Percentiles rank a stretch among this genome's conserved stretches.
These are phyloP conservation scores for Molanna angustata DNA, from an alignment of 2,888 invertebrate genomes.

Conservation along the genomic window DNA sequence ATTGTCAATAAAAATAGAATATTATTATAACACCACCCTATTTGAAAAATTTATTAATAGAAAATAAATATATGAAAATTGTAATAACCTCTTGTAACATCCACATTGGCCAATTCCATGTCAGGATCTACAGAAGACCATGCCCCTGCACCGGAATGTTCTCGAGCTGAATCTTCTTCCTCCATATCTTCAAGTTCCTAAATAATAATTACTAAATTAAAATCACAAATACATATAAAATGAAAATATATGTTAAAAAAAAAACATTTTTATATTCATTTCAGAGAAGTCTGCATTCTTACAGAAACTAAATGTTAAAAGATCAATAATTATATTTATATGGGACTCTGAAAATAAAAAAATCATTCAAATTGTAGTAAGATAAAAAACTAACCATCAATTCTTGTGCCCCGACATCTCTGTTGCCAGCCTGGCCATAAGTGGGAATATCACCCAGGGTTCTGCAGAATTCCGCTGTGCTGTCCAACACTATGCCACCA, in stretches of 20 bases:
- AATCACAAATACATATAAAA: no score
- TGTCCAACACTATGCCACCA: conserved; percentile 77
- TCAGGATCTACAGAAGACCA: conserved; percentile 80
- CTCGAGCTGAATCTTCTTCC: conserved; percentile 41
- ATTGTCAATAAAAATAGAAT: no score
- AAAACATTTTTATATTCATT: background rate
- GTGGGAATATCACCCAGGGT: conserved; percentile 95
- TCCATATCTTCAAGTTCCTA: conserved; percentile 40
- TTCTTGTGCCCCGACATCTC: conserved; percentile 74
- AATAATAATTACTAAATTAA: no score
- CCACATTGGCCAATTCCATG: conserved; percentile 48
- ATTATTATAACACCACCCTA: no score
- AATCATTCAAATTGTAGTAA: no score
- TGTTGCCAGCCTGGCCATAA: conserved; percentile 86
- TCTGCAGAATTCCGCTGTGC: conserved; percentile 95
- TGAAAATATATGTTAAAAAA: no score
- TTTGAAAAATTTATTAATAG: no score
- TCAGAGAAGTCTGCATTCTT: background rate
- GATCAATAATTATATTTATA: no score
- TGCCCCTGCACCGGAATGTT: conserved; percentile 61
- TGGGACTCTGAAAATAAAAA: no score
- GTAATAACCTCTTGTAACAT: conserved; percentile 43
- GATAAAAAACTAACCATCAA: conserved; percentile 54
- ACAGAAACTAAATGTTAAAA: no score
- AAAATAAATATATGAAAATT: no score